Evolutionary conservation across 2,113 vertebrate species (phyloP).

Genomic region (Scolopax mira): DNA sequence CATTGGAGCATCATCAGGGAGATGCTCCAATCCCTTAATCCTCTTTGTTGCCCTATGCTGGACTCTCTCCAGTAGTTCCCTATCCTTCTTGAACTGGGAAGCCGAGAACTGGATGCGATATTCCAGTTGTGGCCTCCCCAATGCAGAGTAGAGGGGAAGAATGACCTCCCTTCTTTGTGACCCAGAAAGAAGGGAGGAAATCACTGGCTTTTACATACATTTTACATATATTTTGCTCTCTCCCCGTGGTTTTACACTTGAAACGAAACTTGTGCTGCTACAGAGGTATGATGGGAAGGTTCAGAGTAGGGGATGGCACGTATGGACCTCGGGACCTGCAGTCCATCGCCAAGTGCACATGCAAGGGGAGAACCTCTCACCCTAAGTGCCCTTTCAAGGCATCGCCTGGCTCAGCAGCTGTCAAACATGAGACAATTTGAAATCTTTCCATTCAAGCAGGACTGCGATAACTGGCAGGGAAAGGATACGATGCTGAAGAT

Average conservation of each 20-base stretch:
- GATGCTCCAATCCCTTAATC: too few species aligned
- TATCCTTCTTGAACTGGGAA: too few species aligned
- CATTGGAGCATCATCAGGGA: too few species aligned
- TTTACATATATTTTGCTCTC: not conserved
- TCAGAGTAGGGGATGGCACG: not conserved
- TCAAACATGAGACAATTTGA: not conserved
- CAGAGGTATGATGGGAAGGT: not conserved
- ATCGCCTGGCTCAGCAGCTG: not conserved
- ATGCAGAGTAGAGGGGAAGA: too few species aligned
- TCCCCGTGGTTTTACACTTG: not conserved
- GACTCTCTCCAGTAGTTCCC: too few species aligned
- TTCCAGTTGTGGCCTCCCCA: too few species aligned
- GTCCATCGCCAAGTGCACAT: not conserved
- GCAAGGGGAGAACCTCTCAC: not conserved
- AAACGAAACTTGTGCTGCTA: not conserved
- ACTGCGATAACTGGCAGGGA: not conserved
- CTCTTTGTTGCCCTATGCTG: too few species aligned
- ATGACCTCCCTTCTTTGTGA: not conserved
- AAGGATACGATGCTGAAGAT: not conserved
- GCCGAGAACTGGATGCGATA: too few species aligned
- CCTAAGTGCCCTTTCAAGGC: not conserved
- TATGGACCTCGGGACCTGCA: not conserved
- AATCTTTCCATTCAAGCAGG: not conserved
- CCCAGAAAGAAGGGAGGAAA: not conserved
- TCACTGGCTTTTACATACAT: accelerated